Percentiles rank a stretch among this genome's conserved stretches.
phyloP scores from a whole-genome alignment of 2,113 vertebrate genomes.

The Erpornis zantholeuca region DNA sequence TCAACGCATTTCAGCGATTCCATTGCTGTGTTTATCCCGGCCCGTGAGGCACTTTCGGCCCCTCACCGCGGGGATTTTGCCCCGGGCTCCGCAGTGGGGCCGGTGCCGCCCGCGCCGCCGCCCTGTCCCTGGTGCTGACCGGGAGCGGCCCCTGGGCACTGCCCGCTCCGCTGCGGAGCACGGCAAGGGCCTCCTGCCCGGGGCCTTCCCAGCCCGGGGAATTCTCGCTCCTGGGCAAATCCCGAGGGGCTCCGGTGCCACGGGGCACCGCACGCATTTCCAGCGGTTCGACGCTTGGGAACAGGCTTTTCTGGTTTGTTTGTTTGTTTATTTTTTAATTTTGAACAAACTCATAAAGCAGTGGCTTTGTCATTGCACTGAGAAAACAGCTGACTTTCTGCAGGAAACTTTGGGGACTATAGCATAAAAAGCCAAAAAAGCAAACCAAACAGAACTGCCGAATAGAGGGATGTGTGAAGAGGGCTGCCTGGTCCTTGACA shows the following conservation, averaged over 20 bases:
- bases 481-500: neutral
- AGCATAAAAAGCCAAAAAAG: neutral
- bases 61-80: accelerated
- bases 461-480: accelerated
- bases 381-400: neutral
- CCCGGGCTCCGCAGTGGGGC: neutral
- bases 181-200: neutral
- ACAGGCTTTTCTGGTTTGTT: neutral
- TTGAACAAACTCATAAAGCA: neutral
- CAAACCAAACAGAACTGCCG: neutral
- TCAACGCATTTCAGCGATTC: accelerated
- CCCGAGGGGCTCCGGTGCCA: neutral
- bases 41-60: neutral
- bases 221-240: accelerated
- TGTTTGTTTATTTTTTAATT: neutral
- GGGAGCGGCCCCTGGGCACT: neutral
- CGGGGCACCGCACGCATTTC: too few species aligned
- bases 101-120: neutral
- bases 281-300: neutral
- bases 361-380: neutral
- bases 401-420: neutral
- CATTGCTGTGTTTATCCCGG: accelerated
- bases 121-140: slow-evolving; percentile 35
- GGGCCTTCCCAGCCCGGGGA: neutral
- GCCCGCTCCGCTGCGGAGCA: neutral